phyloP scores from a whole-genome alignment of 2,888 invertebrate genomes.

The Drosophila paranaensis region DNA sequence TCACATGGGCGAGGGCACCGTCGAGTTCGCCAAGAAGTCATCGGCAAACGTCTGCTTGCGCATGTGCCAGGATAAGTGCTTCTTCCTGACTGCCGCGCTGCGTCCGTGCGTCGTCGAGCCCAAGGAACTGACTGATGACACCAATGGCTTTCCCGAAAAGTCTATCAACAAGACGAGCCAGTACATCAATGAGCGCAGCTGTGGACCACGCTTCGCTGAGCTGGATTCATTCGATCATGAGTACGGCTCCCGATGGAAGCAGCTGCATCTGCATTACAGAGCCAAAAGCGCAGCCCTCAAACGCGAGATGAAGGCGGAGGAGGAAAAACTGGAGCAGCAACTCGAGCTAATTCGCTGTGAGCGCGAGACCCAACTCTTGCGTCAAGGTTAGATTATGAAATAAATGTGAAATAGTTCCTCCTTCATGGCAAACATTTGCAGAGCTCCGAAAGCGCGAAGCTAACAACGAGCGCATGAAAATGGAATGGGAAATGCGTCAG shows the following conservation, averaged over 20 bases:
- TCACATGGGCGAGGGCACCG: conserved; percentile 96
- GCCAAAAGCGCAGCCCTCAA: conserved; percentile 94
- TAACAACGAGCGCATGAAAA: conserved; percentile 25
- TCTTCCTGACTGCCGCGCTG: conserved; percentile 94
- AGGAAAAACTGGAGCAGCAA: conserved; percentile 96
- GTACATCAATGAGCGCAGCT: conserved; percentile 91
- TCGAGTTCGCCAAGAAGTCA: conserved; percentile 96
- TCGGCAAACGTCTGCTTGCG: conserved; percentile 94
- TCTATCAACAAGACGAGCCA: conserved; percentile 92
- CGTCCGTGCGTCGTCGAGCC: conserved; percentile 97
- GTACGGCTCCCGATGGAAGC: conserved; percentile 98
- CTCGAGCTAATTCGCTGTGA: conserved; percentile 98
- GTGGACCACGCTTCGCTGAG: conserved; percentile 95
- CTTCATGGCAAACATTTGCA: conserved; percentile 5
- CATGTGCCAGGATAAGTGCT: conserved; percentile 96
- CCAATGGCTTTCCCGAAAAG: conserved; percentile 95
- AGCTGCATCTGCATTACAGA: conserved; percentile 94
- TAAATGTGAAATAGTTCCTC: neutral
- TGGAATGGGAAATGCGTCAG: conserved; percentile 21
- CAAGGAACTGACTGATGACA: conserved; percentile 94
- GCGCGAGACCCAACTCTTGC: conserved; percentile 96
- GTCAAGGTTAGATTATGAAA: conserved; percentile 88
- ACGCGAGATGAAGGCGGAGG: conserved; percentile 94
- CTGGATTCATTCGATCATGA: conserved; percentile 96
- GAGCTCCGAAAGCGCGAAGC: conserved; percentile 41